phyloP scores from a whole-genome alignment of 2,113 vertebrate species.

The Microcebus lehilahytsara region DNA sequence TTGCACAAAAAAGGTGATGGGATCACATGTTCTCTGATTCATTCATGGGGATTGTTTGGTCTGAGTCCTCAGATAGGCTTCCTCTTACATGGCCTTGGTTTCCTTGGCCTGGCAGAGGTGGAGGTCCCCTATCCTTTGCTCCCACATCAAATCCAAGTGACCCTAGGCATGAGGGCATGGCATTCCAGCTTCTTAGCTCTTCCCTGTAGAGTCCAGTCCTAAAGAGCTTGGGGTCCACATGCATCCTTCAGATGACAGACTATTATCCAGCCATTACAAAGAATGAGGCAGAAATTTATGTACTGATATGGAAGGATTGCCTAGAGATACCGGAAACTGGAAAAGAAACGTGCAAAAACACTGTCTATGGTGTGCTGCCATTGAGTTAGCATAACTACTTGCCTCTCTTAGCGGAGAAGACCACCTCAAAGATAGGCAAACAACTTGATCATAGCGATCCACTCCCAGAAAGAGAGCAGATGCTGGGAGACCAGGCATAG shows the following conservation, averaged over 20 bases:
- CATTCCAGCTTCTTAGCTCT: background rate
- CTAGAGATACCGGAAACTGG: background rate
- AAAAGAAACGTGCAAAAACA: background rate
- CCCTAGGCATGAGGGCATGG: background rate
- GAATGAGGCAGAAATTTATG: background rate
- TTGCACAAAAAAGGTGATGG: background rate
- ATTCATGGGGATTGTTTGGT: background rate
- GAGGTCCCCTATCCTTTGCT: background rate
- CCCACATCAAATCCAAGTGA: background rate
- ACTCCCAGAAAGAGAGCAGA: background rate
- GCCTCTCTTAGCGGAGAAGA: background rate
- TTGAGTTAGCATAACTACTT: too few relatives aligned
- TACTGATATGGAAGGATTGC: background rate
- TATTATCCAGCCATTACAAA: background rate
- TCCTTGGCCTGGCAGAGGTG: background rate
- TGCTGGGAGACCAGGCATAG: background rate
- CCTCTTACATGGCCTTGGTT: background rate
- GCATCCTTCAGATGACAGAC: background rate
- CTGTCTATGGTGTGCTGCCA: fast-evolving
- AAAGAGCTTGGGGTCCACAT: background rate
- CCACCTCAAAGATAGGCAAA: background rate
- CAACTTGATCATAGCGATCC: background rate
- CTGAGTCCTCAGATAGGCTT: background rate
- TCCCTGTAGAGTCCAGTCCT: background rate
- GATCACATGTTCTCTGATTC: background rate